A percentile compares a stretch with the other conserved stretches of the same genome.
Conservation (phyloP, 2,888 invertebrate genomes). For the Allophyes oxyacanthae region DNA sequence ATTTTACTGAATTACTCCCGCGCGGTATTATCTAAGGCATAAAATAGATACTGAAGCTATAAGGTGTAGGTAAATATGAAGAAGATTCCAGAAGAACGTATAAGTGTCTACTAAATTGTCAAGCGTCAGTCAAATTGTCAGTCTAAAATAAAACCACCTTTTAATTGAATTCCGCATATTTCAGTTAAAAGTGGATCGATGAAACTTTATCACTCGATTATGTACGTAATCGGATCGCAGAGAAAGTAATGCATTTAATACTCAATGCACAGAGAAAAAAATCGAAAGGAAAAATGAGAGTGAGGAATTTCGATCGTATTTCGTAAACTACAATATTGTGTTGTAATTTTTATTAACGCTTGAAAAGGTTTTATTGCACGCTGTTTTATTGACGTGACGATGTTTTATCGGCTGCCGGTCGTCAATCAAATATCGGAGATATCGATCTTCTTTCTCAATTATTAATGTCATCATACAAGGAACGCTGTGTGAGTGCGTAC, state of each 20-base stretch:
- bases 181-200: slow-evolving; percentile 65
- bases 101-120: slow-evolving; percentile 9
- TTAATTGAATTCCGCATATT: slow-evolving; percentile 64
- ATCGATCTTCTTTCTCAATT: slow-evolving; percentile 59
- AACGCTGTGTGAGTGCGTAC: slow-evolving; percentile 10
- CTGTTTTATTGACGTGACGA: slow-evolving; percentile 59
- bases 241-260: slow-evolving; percentile 83
- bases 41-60: no score
- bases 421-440: slow-evolving; percentile 56
- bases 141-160: slow-evolving; percentile 36
- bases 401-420: slow-evolving; percentile 54
- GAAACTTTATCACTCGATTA: slow-evolving; percentile 72
- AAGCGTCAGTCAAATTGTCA: slow-evolving; percentile 15
- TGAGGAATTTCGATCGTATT: slow-evolving; percentile 79
- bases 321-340: slow-evolving; percentile 71
- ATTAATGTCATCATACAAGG: slow-evolving; percentile 51
- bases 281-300: slow-evolving; percentile 82
- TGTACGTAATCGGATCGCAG: slow-evolving; percentile 79
- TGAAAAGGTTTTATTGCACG: slow-evolving; percentile 67
- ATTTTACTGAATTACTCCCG: no score
- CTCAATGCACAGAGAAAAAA: slow-evolving; percentile 71
- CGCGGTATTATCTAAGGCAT: no score
- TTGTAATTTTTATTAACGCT: slow-evolving; percentile 72
- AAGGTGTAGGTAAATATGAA: not conserved
- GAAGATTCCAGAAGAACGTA: slow-evolving; percentile 18